These are phyloP conservation scores for Dromius quadrimaculatus DNA, from an alignment of 2,888 invertebrate genomes.

Conservation along the genomic window DNA sequence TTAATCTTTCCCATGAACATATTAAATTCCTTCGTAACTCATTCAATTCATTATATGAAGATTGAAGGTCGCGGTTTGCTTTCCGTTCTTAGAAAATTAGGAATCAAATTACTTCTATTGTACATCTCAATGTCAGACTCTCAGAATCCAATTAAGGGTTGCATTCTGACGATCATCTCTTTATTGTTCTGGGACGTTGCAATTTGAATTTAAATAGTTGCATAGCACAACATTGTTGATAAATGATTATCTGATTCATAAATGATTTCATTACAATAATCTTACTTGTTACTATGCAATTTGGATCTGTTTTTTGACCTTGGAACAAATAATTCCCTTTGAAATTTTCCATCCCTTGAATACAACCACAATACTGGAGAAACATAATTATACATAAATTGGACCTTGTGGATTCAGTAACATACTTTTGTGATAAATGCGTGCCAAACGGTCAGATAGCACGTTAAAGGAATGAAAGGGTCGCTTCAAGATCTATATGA, in stretches of 20 bases:
- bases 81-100: constrained; percentile 14
- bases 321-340: constrained; percentile 1
- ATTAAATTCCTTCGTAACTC: no score
- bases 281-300: constrained; percentile 31
- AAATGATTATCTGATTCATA: constrained; percentile 9
- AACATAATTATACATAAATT: no score
- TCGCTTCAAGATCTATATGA: no score
- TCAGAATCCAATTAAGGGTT: constrained; percentile 10
- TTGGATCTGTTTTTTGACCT: constrained; percentile 38
- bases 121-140: constrained; percentile 15
- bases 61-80: constrained; percentile 6
- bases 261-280: no score
- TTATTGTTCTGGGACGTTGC: not conserved
- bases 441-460: no score
- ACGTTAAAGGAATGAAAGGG: no score
- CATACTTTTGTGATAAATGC: no score
- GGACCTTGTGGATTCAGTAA: no score
- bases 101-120: constrained; percentile 24
- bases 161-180: constrained; percentile 8
- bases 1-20: no score
- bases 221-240: not conserved
- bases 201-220: constrained; percentile 16
- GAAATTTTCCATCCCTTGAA: no score
- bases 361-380: no score
- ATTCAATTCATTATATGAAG: no score